Percentiles rank a stretch among this genome's conserved stretches.
These are phyloP conservation scores for Proterorhinus semilunaris DNA, from an alignment of 2,113 vertebrate genomes.

Conservation along the genomic window DNA sequence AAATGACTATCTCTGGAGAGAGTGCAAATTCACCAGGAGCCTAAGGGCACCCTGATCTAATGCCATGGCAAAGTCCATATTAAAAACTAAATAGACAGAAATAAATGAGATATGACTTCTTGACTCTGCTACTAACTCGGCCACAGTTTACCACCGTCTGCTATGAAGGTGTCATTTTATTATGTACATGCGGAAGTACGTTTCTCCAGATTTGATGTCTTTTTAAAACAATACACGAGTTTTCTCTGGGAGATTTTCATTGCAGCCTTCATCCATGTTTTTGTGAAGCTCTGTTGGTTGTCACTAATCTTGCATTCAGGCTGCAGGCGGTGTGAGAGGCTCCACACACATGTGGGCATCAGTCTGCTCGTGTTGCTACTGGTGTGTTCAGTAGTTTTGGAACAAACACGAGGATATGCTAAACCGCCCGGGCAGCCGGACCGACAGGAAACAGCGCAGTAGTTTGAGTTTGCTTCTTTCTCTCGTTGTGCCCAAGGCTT, in stretches of 20 bases:
- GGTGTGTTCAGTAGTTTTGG: constrained; percentile 3
- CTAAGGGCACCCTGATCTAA: no score
- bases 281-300: constrained; percentile 3
- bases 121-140: no score
- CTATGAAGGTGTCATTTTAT: no score
- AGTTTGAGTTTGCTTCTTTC: neutral
- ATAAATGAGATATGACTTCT: no score
- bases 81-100: no score
- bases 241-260: neutral
- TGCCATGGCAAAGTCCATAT: no score
- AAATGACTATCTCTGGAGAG: no score
- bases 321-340: constrained; percentile 2
- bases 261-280: neutral
- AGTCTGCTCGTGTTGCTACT: neutral
- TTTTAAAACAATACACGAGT: neutral
- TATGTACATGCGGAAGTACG: neutral
- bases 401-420: neutral
- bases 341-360: neutral
- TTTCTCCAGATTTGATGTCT: neutral
- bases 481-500: neutral
- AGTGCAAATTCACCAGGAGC: no score
- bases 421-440: neutral
- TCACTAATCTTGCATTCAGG: constrained; percentile 5
- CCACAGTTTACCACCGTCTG: no score
- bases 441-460: neutral